Conservation (phyloP, 1,140 invertebrate species). For the Potamilus streckersoni region DNA sequence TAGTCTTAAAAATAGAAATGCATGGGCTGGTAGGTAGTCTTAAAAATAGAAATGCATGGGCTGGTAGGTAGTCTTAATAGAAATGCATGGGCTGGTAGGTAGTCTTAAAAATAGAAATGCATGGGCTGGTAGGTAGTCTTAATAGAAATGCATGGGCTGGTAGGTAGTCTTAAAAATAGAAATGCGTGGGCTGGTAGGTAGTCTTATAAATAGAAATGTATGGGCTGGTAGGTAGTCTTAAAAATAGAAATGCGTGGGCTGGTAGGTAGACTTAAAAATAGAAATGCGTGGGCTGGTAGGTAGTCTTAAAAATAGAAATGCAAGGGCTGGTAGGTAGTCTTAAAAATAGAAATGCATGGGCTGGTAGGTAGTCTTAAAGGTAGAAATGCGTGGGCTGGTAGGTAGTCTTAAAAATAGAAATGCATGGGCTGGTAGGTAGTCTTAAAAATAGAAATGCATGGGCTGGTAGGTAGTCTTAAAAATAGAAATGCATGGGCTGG, state of each 20-base stretch:
- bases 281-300: constrained; percentile 75
- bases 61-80: constrained; percentile 68
- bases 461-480: constrained; percentile 69
- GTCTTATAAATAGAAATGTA: no score
- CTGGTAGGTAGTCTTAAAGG: constrained; percentile 68
- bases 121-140: constrained; percentile 71
- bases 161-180: constrained; percentile 38
- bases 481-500: no score
- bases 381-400: no score
- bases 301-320: no score
- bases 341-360: no score
- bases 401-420: constrained; percentile 5
- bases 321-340: constrained; percentile 71
- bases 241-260: no score
- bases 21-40: constrained; percentile 71
- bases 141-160: no score
- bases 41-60: no score
- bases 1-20: no score
- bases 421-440: constrained; percentile 72
- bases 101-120: no score
- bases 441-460: no score
- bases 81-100: constrained; percentile 74
- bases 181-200: constrained; percentile 73
- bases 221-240: constrained; percentile 70
- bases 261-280: constrained; percentile 66